Conservation (phyloP, 2,888 invertebrate genomes). For the Sinopyrophorus schimmeli region DNA sequence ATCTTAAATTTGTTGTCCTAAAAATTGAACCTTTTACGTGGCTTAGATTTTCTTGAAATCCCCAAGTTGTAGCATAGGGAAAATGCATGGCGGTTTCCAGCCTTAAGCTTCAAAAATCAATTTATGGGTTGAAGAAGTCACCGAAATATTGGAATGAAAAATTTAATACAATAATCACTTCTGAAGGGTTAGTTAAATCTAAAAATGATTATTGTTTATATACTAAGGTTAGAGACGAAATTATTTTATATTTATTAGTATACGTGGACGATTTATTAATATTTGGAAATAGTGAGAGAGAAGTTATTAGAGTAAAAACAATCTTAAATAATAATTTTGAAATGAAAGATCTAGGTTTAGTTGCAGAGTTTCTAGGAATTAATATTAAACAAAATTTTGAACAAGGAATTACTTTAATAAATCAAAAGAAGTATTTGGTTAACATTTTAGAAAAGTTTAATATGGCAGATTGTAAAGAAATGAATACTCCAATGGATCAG, state of each 20-base stretch:
- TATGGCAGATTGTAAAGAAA: slow-evolving; percentile 19
- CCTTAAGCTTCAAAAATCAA: too few species aligned
- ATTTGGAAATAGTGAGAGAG: slow-evolving; percentile 22
- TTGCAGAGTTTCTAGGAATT: slow-evolving; percentile 7
- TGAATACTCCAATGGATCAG: slow-evolving; percentile 21
- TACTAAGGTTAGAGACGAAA: slow-evolving; percentile 4
- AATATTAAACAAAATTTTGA: slow-evolving; percentile 2
- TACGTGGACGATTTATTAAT: slow-evolving; percentile 36
- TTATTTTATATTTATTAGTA: slow-evolving; percentile 26
- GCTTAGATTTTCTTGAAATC: too few species aligned
- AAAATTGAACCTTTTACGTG: too few species aligned
- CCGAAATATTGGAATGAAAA: slow-evolving; percentile 30
- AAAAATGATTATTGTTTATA: slow-evolving; percentile 28
- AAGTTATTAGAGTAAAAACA: slow-evolving; percentile 27
- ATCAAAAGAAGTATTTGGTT: slow-evolving; percentile 16
- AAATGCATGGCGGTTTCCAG: too few species aligned
- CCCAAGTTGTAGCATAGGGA: too few species aligned
- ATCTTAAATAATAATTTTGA: slow-evolving; percentile 10
- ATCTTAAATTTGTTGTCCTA: too few species aligned
- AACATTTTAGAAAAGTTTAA: slow-evolving; percentile 16
- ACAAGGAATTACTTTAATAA: slow-evolving; percentile 3
- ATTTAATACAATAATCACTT: slow-evolving; percentile 24
- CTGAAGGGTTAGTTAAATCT: slow-evolving; percentile 22
- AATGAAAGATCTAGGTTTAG: slow-evolving; percentile 8
- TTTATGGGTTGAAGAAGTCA: slow-evolving; percentile 30